Evolutionary conservation across 1,140 invertebrate genomes (phyloP).

Genomic region (Drosophila tani): DNA sequence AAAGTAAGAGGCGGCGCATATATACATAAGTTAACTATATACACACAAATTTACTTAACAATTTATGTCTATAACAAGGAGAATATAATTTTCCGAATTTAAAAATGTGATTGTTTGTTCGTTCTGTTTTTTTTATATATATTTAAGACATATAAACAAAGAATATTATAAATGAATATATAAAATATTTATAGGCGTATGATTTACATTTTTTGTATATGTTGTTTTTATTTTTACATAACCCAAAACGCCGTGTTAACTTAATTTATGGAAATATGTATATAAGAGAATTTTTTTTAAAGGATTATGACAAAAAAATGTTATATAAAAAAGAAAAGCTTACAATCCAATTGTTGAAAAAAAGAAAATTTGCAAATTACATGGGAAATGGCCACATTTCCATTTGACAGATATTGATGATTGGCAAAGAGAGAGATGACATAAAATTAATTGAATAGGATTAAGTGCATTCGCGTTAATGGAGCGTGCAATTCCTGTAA

Average conservation of each 20-base stretch:
- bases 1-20: conserved; percentile 1
- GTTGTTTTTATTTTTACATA: background rate
- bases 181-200: background rate
- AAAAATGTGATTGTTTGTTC: conserved; percentile 29
- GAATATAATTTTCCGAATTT: conserved; percentile 50
- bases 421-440: conserved; percentile 1
- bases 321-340: conserved; percentile 13
- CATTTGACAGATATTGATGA: conserved; percentile 13
- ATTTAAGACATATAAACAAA: background rate
- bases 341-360: conserved; percentile 34
- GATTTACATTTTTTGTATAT: background rate
- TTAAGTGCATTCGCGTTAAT: conserved; percentile 15
- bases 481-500: conserved; percentile 12
- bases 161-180: background rate
- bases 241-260: conserved; percentile 2
- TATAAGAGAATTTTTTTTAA: background rate
- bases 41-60: background rate
- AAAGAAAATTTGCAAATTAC: conserved; percentile 5
- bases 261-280: conserved; percentile 3
- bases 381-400: background rate
- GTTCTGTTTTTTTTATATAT: background rate
- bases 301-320: conserved; percentile 6
- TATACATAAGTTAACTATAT: conserved; percentile 18
- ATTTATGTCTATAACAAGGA: conserved; percentile 24
- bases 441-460: conserved; percentile 27